Evolutionary conservation across 1,140 invertebrate species (phyloP).

Genomic region (Drosophila paulistorum): DNA sequence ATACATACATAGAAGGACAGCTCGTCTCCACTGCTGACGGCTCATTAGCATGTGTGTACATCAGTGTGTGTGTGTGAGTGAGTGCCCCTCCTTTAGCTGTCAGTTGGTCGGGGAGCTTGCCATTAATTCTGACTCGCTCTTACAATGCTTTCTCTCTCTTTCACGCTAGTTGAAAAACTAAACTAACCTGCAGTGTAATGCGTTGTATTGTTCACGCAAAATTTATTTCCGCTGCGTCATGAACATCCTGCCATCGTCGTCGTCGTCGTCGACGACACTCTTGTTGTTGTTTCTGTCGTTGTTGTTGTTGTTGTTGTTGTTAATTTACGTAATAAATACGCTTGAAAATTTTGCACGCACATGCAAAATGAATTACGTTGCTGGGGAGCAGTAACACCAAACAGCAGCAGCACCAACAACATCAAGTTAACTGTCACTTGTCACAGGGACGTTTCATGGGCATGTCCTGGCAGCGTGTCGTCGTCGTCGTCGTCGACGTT

Average conservation of each 20-base stretch:
- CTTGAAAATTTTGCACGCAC: slow-evolving; percentile 80
- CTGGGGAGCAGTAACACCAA: slow-evolving; percentile 49
- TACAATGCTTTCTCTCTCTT: slow-evolving; percentile 7
- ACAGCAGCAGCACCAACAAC: slow-evolving; percentile 41
- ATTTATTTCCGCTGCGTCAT: slow-evolving; percentile 80
- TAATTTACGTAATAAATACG: slow-evolving; percentile 82
- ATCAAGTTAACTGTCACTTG: slow-evolving; percentile 83
- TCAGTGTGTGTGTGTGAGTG: slow-evolving; percentile 23
- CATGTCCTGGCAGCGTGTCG: slow-evolving; percentile 59
- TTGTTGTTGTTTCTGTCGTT: slow-evolving; percentile 35
- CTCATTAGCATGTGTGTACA: slow-evolving; percentile 72
- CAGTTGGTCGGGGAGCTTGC: slow-evolving; percentile 46
- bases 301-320: slow-evolving; percentile 66
- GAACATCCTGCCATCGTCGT: slow-evolving; percentile 77
- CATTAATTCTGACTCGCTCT: slow-evolving; percentile 59
- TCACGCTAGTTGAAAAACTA: slow-evolving; percentile 49
- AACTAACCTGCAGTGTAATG: slow-evolving; percentile 77
- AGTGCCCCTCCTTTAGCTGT: slow-evolving; percentile 36
- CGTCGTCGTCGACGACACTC: slow-evolving; percentile 19
- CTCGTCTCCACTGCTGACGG: slow-evolving; percentile 41
- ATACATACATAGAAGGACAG: slow-evolving; percentile 5
- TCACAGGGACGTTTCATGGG: slow-evolving; percentile 72
- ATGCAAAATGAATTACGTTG: slow-evolving; percentile 79
- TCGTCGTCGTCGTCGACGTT: slow-evolving; percentile 7
- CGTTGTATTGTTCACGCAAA: slow-evolving; percentile 81